Evolutionary conservation across 2,888 invertebrate species (phyloP), one percentile per base, ranked within the genome.

Genomic region (Acrobasis suavella): DNA sequence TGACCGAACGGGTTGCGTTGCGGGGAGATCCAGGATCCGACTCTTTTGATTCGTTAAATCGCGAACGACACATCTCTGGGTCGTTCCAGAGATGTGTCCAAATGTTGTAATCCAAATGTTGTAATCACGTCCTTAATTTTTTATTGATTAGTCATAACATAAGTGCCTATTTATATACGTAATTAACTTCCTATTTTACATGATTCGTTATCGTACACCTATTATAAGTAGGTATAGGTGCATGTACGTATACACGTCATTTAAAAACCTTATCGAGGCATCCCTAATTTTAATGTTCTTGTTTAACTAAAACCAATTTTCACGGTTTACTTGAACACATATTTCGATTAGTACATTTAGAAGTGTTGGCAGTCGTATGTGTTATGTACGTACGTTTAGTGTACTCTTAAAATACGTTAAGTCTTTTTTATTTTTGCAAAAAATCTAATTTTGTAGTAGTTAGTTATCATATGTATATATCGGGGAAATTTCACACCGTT

Each of bases 271-370:
- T 46, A 46, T 46, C 46, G 46, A 46, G 12, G n/a, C 46, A 46
- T 46, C 46, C n/a, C 46, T 46, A 46, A 46, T 46, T 46, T n/a
- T 46, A 46, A 12, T 14, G 46, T 46, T 14, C 46, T 46, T 46
- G 46, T 46, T 46, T 46, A 46, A n/a, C n/a, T 46, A 46, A 46
- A 12, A 46, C 46, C 46, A 46, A 46, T 46, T 46, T 46, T 46
- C n/a, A 46, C 46, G 46, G 46, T 46, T 46, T 7, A n/a, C 46
- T 46, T 46, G 2, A 6, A 46, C 14, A 46, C 12, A n/a, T 46
- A 46, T 14, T 46, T 46, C 46, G 14, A 22, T 49, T 12, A 10
- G 16, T 32, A 32, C 12, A n/a, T 46, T 14, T n/a, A 14, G 46
- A 46, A 46, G 46, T 46, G 46, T n/a, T 46, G n/a, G 46, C 14